Conservation (phyloP, 2,113 vertebrate species). For the Sialia sialis region DNA sequence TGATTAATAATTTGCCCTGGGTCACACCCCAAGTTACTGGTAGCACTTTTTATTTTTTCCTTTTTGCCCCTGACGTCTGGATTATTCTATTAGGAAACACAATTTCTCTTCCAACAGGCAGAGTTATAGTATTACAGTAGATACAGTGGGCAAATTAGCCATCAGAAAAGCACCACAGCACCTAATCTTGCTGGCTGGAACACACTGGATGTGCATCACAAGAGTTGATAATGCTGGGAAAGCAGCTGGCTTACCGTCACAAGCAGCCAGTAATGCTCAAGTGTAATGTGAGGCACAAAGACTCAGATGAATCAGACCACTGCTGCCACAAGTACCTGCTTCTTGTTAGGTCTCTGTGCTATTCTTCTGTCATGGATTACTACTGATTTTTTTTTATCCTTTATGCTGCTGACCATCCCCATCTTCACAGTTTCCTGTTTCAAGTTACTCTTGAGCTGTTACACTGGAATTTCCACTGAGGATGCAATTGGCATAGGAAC, state of each 20-base stretch:
- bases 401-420: fast-evolving
- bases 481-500: not conserved
- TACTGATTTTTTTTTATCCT: not conserved
- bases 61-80: not conserved
- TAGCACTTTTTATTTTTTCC: not conserved
- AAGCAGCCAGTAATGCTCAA: not conserved
- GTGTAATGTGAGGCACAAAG: not conserved
- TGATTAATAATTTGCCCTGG: not conserved
- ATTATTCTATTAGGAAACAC: not conserved
- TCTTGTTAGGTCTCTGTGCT: not conserved
- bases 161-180: not conserved
- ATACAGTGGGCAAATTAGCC: not conserved
- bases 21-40: not conserved
- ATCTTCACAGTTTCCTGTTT: not conserved
- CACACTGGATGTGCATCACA: not conserved
- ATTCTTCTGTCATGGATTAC: not conserved
- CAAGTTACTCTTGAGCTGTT: not conserved
- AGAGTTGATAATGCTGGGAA: not conserved
- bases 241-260: not conserved
- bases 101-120: not conserved
- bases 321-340: not conserved
- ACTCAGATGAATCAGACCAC: not conserved
- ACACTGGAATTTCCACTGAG: not conserved
- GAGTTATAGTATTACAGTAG: not conserved
- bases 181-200: not conserved